These are phyloP conservation scores for Drosophila melanosoma DNA, from an alignment of 2,888 invertebrate genomes.

Conservation along the genomic window DNA sequence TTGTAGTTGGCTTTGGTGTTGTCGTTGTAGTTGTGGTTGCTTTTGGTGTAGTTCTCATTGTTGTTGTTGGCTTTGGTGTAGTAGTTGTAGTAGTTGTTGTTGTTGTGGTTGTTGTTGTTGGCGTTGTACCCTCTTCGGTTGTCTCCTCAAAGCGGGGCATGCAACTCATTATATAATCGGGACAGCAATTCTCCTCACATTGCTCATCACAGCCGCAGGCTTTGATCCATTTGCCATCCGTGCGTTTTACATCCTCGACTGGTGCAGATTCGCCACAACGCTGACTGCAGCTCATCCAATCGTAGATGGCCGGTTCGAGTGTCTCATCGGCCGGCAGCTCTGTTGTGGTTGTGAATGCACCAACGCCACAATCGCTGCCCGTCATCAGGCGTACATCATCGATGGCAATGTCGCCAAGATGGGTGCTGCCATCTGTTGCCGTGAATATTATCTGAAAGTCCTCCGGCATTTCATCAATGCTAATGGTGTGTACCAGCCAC, in stretches of 20 bases:
- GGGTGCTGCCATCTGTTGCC: slow-evolving; percentile 88
- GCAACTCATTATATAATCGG: slow-evolving; percentile 86
- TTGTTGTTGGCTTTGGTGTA: slow-evolving; percentile 14
- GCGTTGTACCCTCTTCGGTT: not conserved
- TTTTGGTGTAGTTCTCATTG: slow-evolving; percentile 13
- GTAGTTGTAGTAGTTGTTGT: slow-evolving; percentile 14
- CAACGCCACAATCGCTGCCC: slow-evolving; percentile 70
- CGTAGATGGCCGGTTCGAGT: slow-evolving; percentile 56
- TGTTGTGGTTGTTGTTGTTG: slow-evolving; percentile 4
- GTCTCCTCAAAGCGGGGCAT: not conserved
- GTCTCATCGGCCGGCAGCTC: slow-evolving; percentile 26
- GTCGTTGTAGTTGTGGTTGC: slow-evolving; percentile 15
- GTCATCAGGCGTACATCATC: slow-evolving; percentile 91
- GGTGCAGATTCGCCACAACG: slow-evolving; percentile 35
- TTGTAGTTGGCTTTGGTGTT: slow-evolving; percentile 8
- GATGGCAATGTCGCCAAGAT: slow-evolving; percentile 91
- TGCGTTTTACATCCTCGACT: fast-evolving
- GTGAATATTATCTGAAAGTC: slow-evolving; percentile 90
- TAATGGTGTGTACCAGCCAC: slow-evolving; percentile 88
- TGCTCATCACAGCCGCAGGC: slow-evolving; percentile 87
- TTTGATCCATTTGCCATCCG: slow-evolving; percentile 51
- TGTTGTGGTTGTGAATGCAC: slow-evolving; percentile 31
- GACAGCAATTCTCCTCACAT: slow-evolving; percentile 89
- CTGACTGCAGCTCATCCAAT: slow-evolving; percentile 81
- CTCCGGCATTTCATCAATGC: slow-evolving; percentile 85